phyloP scores from a whole-genome alignment of 2,888 invertebrate species.

The Cartodere bifasciata region DNA sequence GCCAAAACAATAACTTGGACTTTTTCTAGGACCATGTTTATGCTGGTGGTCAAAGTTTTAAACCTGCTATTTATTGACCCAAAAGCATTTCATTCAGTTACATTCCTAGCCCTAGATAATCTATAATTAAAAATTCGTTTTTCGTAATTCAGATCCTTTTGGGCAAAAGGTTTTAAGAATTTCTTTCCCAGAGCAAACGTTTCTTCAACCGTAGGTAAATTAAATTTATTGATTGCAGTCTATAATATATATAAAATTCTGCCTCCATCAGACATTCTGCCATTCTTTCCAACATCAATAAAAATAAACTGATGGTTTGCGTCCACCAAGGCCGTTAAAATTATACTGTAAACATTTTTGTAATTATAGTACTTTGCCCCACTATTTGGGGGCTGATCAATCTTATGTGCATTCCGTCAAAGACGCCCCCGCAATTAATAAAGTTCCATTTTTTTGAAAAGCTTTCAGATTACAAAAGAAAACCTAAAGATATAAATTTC shows the following conservation, averaged over 20 bases:
- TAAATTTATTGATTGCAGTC: too few species aligned
- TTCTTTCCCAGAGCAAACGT: slow-evolving; percentile 9
- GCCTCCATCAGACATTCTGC: slow-evolving; percentile 11
- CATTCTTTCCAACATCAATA: slow-evolving; percentile 11
- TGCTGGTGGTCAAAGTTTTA: slow-evolving; percentile 9
- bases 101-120: slow-evolving; percentile 7
- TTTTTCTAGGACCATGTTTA: slow-evolving; percentile 5
- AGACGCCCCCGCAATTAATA: slow-evolving; percentile 4
- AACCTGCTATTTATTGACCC: slow-evolving; percentile 11
- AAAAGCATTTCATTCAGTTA: slow-evolving; percentile 12
- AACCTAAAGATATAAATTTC: too few species aligned
- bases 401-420: slow-evolving; percentile 3
- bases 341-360: slow-evolving; percentile 10
- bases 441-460: slow-evolving; percentile 3
- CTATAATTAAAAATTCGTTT: slow-evolving; percentile 10
- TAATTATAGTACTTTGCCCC: slow-evolving; percentile 12
- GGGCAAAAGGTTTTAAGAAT: slow-evolving; percentile 10
- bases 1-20: slow-evolving; percentile 3
- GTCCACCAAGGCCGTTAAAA: slow-evolving; percentile 11
- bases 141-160: slow-evolving; percentile 9
- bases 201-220: too few species aligned
- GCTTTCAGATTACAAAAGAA: too few species aligned
- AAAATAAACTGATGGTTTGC: slow-evolving; percentile 11
- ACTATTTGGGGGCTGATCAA: slow-evolving; percentile 1
- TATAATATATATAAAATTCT: too few species aligned